phyloP scores from a whole-genome alignment of 2,797 vertebrate species.

The Calcarius lapponicus region DNA sequence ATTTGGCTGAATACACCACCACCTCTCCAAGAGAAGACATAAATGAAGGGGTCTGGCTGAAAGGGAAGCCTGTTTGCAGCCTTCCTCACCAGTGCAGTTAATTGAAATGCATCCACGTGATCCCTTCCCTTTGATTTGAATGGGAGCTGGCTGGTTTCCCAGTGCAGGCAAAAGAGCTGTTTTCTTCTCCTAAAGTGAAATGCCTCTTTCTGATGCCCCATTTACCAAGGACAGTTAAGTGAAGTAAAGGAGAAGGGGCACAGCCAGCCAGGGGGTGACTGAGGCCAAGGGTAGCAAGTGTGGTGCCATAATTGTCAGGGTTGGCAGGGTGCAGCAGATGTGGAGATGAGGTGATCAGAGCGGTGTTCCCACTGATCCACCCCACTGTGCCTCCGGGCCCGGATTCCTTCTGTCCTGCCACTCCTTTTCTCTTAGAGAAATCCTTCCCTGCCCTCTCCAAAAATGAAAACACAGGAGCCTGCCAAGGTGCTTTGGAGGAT shows the following conservation, averaged over 20 bases:
- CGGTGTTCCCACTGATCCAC: rapidly evolving
- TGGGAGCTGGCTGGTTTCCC: neutral
- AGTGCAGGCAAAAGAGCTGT: neutral
- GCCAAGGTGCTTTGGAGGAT: neutral
- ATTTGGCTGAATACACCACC: neutral
- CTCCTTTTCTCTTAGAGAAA: neutral
- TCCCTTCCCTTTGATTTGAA: neutral
- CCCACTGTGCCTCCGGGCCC: neutral
- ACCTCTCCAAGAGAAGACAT: neutral
- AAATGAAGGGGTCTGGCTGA: neutral
- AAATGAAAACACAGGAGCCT: neutral
- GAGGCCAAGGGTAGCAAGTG: rapidly evolving
- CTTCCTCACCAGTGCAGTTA: neutral
- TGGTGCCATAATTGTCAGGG: neutral
- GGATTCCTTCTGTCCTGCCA: neutral
- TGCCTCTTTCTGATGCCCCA: neutral
- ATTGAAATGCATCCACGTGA: neutral
- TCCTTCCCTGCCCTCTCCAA: neutral
- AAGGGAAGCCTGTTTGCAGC: neutral
- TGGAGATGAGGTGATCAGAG: neutral
- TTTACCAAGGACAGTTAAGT: rapidly evolving
- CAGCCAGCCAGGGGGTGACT: neutral
- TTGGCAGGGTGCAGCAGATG: neutral
- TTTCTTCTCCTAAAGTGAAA: neutral
- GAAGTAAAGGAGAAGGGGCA: neutral